Conservation (phyloP, 2,113 vertebrate species). For the Calidris pugnax region DNA sequence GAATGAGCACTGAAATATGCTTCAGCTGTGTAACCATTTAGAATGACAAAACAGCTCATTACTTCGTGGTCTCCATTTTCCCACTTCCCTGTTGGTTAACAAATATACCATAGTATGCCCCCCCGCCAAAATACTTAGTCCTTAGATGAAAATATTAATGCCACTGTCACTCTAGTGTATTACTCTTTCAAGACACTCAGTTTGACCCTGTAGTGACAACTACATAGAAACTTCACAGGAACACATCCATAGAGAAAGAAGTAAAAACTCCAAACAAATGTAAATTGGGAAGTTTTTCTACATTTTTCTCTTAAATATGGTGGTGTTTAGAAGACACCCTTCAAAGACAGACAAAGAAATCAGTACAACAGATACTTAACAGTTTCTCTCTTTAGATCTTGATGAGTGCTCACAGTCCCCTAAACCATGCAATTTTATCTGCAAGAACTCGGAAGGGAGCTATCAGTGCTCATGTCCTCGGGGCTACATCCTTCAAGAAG, state of each 20-base stretch:
- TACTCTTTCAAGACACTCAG: not conserved
- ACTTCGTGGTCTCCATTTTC: not conserved
- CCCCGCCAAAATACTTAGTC: not conserved
- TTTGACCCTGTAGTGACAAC: not conserved
- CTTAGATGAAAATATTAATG: not conserved
- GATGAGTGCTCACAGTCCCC: slow-evolving; percentile 87
- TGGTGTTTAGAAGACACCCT: not conserved
- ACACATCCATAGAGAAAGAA: not conserved
- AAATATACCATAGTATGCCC: not conserved
- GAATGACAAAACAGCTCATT: not conserved
- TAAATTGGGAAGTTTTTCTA: not conserved
- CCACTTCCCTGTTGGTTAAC: not conserved
- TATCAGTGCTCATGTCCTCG: slow-evolving; percentile 84
- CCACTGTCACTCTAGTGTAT: not conserved
- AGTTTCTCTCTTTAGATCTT: slow-evolving; percentile 71
- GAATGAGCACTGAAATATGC: not conserved
- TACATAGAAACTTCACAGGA: not conserved
- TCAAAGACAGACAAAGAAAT: not conserved
- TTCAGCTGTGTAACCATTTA: not conserved
- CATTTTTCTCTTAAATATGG: not conserved
- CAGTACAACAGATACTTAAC: not conserved
- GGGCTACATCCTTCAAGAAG: slow-evolving; percentile 83
- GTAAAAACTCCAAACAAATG: not conserved
- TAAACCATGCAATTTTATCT: slow-evolving; percentile 88
- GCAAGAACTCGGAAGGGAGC: slow-evolving; percentile 85